phyloP scores from a whole-genome alignment of 2,888 invertebrate species.

The Limnephilus marmoratus region DNA sequence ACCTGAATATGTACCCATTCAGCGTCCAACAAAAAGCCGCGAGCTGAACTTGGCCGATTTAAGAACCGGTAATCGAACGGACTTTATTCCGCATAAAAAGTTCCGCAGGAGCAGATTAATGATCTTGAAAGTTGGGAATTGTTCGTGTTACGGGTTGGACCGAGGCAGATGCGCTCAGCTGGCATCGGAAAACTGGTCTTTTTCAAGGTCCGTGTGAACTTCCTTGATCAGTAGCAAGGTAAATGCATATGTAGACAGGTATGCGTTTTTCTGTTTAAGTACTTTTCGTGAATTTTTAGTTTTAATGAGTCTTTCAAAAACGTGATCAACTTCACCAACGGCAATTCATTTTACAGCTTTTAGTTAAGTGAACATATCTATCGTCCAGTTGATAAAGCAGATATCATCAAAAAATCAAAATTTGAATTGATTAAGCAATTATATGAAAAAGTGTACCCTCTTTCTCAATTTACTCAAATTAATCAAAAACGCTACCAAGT shows the following conservation, averaged over 20 bases:
- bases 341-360: no score
- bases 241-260: background rate
- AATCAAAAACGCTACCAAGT: no score
- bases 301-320: background rate
- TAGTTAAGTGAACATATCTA: no score
- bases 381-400: no score
- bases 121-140: background rate
- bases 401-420: no score
- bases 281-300: background rate
- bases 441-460: no score
- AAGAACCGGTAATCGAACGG: constrained; percentile 44
- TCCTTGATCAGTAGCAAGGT: background rate
- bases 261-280: no score
- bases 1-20: background rate
- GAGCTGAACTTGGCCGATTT: constrained; percentile 51
- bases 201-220: constrained; percentile 40
- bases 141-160: constrained; percentile 13
- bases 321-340: no score
- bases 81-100: background rate
- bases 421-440: no score
- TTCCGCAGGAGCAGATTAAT: background rate
- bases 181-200: constrained; percentile 17
- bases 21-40: background rate
- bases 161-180: background rate
- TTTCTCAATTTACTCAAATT: no score